Evolutionary conservation across 1,140 invertebrate species (phyloP).

Genomic region (Cepaea nemoralis): DNA sequence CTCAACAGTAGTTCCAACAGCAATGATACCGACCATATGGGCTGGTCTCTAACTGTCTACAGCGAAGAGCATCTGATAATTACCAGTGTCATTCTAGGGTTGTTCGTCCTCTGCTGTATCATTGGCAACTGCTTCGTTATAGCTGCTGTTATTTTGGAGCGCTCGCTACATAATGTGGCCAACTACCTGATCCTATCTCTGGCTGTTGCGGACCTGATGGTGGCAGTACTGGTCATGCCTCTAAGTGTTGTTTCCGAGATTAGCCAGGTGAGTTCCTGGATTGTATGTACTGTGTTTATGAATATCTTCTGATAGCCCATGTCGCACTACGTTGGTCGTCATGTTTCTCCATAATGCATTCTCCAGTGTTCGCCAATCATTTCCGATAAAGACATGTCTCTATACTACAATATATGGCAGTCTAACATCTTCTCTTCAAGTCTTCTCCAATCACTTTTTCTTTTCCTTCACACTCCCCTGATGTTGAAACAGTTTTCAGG

Average conservation of each 20-base stretch:
- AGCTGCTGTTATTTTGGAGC: conserved; percentile 88
- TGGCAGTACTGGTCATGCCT: conserved; percentile 80
- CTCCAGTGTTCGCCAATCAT: no score
- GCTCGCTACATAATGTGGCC: conserved; percentile 88
- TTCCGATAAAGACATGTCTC: no score
- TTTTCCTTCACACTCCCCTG: no score
- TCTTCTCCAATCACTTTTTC: no score
- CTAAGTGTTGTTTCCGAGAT: conserved; percentile 74
- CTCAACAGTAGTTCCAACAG: not conserved
- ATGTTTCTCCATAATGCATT: no score
- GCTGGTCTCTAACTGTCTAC: conserved; percentile 44
- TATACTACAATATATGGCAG: no score
- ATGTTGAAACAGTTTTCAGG: no score
- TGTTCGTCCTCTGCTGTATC: conserved; percentile 73
- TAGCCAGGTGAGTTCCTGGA: conserved; percentile 56
- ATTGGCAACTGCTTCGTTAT: conserved; percentile 94
- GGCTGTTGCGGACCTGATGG: conserved; percentile 95
- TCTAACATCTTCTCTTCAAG: no score
- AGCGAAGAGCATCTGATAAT: conserved; percentile 47
- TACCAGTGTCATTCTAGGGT: conserved; percentile 60
- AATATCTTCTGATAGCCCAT: no score
- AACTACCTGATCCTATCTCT: conserved; percentile 95
- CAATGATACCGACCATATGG: not conserved
- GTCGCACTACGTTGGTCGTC: no score
- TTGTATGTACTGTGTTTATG: not conserved